Percentiles rank a stretch among this genome's conserved stretches.
Evolutionary conservation across 2,797 vertebrate species (phyloP).

Genomic region (Crocodylus rhombifer): DNA sequence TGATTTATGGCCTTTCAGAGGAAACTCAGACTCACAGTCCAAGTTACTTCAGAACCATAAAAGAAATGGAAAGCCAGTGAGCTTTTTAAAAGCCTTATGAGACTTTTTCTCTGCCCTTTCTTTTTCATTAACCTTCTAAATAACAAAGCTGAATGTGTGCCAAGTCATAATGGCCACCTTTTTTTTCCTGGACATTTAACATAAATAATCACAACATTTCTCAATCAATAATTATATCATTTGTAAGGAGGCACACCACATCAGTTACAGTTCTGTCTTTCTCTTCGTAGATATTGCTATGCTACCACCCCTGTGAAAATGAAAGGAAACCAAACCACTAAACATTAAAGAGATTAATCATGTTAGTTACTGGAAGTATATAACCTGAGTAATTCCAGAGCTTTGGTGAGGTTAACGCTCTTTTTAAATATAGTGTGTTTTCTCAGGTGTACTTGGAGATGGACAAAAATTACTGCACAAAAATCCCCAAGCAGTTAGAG

Average conservation of each 20-base stretch:
- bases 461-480: not conserved
- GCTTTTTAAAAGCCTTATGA: not conserved
- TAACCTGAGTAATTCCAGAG: not conserved
- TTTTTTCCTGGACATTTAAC: not conserved
- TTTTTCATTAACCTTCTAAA: not conserved
- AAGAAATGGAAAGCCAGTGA: slow-evolving; percentile 6
- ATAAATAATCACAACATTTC: not conserved
- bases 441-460: not conserved
- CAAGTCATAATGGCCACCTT: not conserved
- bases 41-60: not conserved
- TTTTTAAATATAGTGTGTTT: rapidly evolving
- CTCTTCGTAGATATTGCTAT: not conserved
- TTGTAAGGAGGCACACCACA: not conserved
- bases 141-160: not conserved
- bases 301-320: not conserved
- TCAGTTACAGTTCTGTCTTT: not conserved
- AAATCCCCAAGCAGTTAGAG: not conserved
- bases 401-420: not conserved
- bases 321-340: slow-evolving; percentile 24
- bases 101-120: not conserved
- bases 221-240: not conserved
- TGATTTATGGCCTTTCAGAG: not conserved
- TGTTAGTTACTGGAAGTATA: not conserved
- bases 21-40: not conserved
- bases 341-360: not conserved